Base-by-base conservation (phyloP, 1,140 invertebrate genomes). In the Maconellicoccus hirsutus region DNA sequence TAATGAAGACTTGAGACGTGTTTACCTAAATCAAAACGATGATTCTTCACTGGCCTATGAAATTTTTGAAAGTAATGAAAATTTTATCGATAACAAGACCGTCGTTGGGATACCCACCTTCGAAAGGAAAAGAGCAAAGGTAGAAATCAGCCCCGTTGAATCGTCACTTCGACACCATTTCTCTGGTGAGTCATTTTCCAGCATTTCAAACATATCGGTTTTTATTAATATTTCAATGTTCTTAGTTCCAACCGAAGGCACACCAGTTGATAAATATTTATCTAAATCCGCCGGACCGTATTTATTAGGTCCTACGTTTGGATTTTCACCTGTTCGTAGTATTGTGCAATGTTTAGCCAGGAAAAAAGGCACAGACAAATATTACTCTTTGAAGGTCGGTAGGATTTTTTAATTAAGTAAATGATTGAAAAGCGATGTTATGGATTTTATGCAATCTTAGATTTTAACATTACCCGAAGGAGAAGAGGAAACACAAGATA, bases 321-420 rank as follows among this genome's bases (percentile, higher is more conserved):
- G 88, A 0, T 86, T 84, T 69, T 89, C 88, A 73, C 89, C 89
- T 29, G 89, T 92, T 0, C 85, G 86, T 76, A 90, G 88, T 78
- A 89, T 92, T 76, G 85, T 89, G 1, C 89, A 92, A 75, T 91
- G 87, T 82, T 79, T 93, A 71, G 88, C 89, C 1, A 83, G 88
- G 70, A 87, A 86, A 77, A 84, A 87, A 77, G 84, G 84, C 38
- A 89, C 88, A 69, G 86, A 89, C 81, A 84, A 90, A 59, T 91
- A 88, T 77, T 90, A 86, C 78, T 87, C 87, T 21, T 79, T 91
- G 19, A 92, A 92, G 81, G 89, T 90, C 2, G n/a, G 10, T 52
- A 52, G 6, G 33, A 52, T 33, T 12, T 3, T 33, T 6, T 3
- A 33, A 33, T 33, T 6, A 12, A 33, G 12, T 52, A 10, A 70